phyloP scores from a whole-genome alignment of 2,113 vertebrate genomes.

The Platysternon megacephalum region DNA sequence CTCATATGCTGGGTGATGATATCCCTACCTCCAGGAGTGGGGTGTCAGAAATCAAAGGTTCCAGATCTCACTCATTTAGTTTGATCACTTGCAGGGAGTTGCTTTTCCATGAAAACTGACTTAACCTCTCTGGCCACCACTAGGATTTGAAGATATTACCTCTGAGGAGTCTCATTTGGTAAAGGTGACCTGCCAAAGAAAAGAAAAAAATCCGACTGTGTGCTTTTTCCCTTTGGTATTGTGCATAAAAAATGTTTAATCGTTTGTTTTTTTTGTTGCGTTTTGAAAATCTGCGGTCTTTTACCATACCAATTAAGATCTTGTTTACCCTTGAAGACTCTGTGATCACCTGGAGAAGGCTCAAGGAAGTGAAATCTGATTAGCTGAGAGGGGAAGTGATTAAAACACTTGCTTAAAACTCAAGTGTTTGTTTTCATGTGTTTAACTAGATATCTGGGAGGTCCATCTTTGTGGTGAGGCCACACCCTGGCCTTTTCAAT shows the following conservation, averaged over 20 bases:
- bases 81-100: background rate
- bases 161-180: background rate
- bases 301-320: background rate
- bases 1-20: background rate
- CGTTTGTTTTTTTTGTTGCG: background rate
- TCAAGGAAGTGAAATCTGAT: background rate
- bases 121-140: background rate
- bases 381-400: background rate
- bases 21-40: background rate
- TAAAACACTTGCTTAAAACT: constrained; percentile 6
- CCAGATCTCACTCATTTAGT: background rate
- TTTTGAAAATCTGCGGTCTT: background rate
- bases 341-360: background rate
- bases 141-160: background rate
- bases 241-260: background rate
- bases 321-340: constrained; percentile 25
- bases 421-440: background rate
- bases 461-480: background rate
- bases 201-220: background rate
- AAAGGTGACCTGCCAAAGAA: background rate
- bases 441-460: background rate
- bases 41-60: background rate
- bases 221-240: background rate
- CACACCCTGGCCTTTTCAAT: background rate
- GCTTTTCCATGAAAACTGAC: background rate